A percentile compares a stretch with the other conserved stretches of the same genome.
Evolutionary conservation across 2,888 invertebrate species (phyloP).

Genomic region (Ariolimax columbianus): DNA sequence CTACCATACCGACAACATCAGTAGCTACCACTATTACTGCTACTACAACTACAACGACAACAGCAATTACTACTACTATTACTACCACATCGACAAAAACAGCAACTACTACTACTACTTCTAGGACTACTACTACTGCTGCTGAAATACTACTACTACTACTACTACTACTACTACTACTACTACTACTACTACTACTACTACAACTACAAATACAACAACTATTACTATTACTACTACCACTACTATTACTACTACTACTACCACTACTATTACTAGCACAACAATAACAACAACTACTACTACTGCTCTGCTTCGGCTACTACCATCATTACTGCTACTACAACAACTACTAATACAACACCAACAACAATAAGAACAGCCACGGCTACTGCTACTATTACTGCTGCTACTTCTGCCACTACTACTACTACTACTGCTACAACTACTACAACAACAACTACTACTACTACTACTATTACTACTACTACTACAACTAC

Average conservation of each 20-base stretch:
- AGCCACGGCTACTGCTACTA: not conserved
- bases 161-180: not conserved
- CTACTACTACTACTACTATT: not conserved
- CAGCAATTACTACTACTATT: not conserved
- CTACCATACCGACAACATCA: not conserved
- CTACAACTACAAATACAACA: too few species aligned
- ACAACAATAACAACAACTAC: not conserved
- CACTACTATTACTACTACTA: not conserved
- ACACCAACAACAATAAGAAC: not conserved
- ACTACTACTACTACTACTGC: not conserved
- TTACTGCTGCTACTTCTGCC: not conserved
- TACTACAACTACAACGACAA: not conserved
- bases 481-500: not conserved
- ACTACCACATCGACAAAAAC: too few species aligned
- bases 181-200: not conserved
- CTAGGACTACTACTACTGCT: not conserved
- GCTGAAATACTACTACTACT: not conserved
- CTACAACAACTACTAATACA: not conserved
- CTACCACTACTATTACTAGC: not conserved
- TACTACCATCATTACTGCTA: not conserved
- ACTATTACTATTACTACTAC: slow-evolving; percentile 2
- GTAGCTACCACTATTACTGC: not conserved
- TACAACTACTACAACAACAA: not conserved
- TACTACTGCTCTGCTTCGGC: not conserved
- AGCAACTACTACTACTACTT: not conserved